Evolutionary conservation across 2,888 invertebrate species (phyloP).

Genomic region (Nephrocerus scutellatus): DNA sequence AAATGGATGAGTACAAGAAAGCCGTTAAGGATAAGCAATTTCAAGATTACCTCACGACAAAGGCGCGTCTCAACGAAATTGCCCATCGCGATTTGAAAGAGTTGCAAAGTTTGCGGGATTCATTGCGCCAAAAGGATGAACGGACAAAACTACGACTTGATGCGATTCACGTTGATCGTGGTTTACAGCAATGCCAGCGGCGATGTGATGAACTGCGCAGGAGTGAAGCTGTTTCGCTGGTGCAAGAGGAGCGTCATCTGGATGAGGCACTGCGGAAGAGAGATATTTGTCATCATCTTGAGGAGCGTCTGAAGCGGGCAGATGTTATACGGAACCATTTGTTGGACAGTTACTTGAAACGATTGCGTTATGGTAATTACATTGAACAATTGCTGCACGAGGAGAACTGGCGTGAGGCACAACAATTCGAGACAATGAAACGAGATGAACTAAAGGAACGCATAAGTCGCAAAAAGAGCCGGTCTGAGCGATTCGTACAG

Average conservation of each 20-base stretch:
- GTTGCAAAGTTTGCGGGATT: constrained; percentile 34
- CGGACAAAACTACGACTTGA: constrained; percentile 37
- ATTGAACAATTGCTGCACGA: constrained; percentile 42
- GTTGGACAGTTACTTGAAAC: constrained; percentile 37
- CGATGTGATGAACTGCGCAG: constrained; percentile 40
- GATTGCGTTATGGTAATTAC: constrained; percentile 42
- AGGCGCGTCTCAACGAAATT: constrained; percentile 39
- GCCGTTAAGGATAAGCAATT: constrained; percentile 42
- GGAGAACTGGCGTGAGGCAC: constrained; percentile 41
- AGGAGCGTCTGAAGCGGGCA: constrained; percentile 40
- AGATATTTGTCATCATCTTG: constrained; percentile 37
- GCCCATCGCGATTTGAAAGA: constrained; percentile 40
- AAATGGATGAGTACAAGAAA: constrained; percentile 41
- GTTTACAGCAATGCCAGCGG: constrained; percentile 35
- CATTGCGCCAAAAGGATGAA: constrained; percentile 38
- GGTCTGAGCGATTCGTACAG: constrained; percentile 39
- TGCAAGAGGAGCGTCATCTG: constrained; percentile 40
- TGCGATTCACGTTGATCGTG: constrained; percentile 36
- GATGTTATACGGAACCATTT: constrained; percentile 36
- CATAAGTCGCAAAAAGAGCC: constrained; percentile 38
- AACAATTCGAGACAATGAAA: constrained; percentile 34
- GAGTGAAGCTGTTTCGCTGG: constrained; percentile 36
- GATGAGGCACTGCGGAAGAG: constrained; percentile 40
- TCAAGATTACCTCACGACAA: constrained; percentile 41
- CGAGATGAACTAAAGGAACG: constrained; percentile 35